These are phyloP conservation scores for Neolamprologus multifasciatus DNA, from an alignment of 2,797 vertebrate species.

Conservation along the genomic window DNA sequence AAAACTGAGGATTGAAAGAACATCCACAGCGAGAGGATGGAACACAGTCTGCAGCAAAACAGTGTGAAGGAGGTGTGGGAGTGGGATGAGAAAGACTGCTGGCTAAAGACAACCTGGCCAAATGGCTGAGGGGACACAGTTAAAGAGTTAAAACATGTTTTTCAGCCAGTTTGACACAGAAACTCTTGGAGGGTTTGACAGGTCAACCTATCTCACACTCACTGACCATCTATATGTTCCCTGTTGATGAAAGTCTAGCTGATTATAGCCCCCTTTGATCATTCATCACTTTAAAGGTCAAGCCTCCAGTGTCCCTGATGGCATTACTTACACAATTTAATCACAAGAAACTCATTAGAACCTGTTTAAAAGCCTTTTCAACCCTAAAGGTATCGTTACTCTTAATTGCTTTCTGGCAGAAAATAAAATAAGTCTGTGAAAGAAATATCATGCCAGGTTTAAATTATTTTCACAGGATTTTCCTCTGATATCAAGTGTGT, in stretches of 20 bases:
- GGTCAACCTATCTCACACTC: slow-evolving; percentile 9
- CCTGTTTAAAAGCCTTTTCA: neutral
- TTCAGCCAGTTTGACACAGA: slow-evolving; percentile 23
- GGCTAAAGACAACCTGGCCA: slow-evolving; percentile 51
- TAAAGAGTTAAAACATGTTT: slow-evolving; percentile 29
- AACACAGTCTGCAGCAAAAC: slow-evolving; percentile 53
- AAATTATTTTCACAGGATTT: neutral
- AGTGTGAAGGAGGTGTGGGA: slow-evolving; percentile 68
- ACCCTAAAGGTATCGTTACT: neutral
- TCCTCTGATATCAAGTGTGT: neutral
- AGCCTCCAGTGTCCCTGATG: neutral
- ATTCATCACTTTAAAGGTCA: slow-evolving; percentile 49
- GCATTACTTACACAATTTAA: neutral
- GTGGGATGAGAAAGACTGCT: slow-evolving; percentile 61
- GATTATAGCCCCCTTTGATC: slow-evolving; percentile 35
- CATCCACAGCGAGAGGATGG: slow-evolving; percentile 52
- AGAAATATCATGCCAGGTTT: neutral
- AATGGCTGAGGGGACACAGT: slow-evolving; percentile 46
- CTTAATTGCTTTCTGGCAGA: neutral
- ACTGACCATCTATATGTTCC: slow-evolving; percentile 3
- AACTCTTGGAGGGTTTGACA: slow-evolving; percentile 13
- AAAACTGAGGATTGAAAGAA: slow-evolving; percentile 41
- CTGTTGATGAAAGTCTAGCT: slow-evolving; percentile 15
- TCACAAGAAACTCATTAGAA: neutral
- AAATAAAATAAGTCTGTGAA: neutral